Conservation (phyloP, 2,113 vertebrate species). For the Polypterus senegalus region DNA sequence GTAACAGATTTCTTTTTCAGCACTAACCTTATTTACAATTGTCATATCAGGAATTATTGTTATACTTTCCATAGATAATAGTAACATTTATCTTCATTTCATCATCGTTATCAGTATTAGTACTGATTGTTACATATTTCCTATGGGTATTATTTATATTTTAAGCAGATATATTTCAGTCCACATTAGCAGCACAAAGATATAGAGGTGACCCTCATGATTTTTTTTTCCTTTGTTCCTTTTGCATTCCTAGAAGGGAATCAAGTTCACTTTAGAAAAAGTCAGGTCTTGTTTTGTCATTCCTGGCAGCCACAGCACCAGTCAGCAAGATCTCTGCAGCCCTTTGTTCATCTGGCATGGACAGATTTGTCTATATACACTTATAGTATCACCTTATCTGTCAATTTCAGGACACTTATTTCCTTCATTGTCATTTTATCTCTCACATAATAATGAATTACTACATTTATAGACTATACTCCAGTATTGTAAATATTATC, state of each 20-base stretch:
- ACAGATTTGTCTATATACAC: constrained; percentile 25
- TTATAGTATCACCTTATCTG: constrained; percentile 37
- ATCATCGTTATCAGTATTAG: too few species aligned
- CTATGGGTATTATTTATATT: background rate
- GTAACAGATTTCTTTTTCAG: too few species aligned
- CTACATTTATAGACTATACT: constrained; percentile 44
- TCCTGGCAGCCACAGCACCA: constrained; percentile 1
- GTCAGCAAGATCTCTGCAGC: background rate
- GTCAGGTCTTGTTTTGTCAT: constrained; percentile 1
- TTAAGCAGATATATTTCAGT: background rate
- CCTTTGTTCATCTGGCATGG: background rate
- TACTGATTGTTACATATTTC: background rate
- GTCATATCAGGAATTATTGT: too few species aligned
- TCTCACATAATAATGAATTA: constrained; percentile 35
- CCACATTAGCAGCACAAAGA: background rate
- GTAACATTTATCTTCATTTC: too few species aligned
- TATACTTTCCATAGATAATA: too few species aligned
- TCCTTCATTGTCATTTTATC: constrained; percentile 28
- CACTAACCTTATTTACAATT: too few species aligned
- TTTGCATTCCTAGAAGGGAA: background rate
- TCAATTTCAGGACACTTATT: constrained; percentile 34
- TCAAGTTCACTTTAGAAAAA: background rate
- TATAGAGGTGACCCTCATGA: constrained; percentile 1
- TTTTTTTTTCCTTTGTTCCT: background rate
- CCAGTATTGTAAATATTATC: constrained; percentile 52